A percentile compares a stretch with the other conserved stretches of the same genome.
Evolutionary conservation across 2,888 invertebrate species (phyloP).

Genomic region (Hirtodrosophila cameraria): DNA sequence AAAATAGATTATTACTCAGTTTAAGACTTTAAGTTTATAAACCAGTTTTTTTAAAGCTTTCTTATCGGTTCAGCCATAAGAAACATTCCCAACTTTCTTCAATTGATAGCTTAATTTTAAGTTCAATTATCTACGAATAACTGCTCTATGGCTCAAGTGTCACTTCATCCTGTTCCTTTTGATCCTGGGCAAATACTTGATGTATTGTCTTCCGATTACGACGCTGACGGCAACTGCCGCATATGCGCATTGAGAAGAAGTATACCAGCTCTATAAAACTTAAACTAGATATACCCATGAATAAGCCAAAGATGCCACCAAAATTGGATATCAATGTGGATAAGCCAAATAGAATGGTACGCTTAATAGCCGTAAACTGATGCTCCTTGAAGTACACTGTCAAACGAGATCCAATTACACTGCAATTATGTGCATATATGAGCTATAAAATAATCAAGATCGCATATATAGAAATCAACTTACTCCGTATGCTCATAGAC

Average conservation of each 20-base stretch:
- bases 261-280: constrained; percentile 85
- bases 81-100: no score
- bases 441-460: neutral
- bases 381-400: constrained; percentile 89
- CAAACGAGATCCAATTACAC: constrained; percentile 86
- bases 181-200: constrained; percentile 12
- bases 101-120: no score
- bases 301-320: constrained; percentile 87
- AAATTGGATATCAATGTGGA: constrained; percentile 89
- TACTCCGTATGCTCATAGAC: constrained; percentile 79
- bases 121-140: no score
- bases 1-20: no score
- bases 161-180: constrained; percentile 29
- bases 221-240: constrained; percentile 72
- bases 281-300: constrained; percentile 83
- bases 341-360: constrained; percentile 88
- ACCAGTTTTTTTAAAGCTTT: no score
- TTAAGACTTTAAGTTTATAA: no score
- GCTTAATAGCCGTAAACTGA: constrained; percentile 88
- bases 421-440: constrained; percentile 67
- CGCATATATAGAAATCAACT: constrained; percentile 17
- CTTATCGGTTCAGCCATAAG: no score
- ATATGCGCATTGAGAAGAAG: constrained; percentile 84
- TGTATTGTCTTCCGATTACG: constrained; percentile 59
- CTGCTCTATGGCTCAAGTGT: constrained; percentile 22